Evolutionary conservation across 1,140 invertebrate species (phyloP), one percentile per base, ranked within the genome.

Genomic region (Papilio polyxenes): DNA sequence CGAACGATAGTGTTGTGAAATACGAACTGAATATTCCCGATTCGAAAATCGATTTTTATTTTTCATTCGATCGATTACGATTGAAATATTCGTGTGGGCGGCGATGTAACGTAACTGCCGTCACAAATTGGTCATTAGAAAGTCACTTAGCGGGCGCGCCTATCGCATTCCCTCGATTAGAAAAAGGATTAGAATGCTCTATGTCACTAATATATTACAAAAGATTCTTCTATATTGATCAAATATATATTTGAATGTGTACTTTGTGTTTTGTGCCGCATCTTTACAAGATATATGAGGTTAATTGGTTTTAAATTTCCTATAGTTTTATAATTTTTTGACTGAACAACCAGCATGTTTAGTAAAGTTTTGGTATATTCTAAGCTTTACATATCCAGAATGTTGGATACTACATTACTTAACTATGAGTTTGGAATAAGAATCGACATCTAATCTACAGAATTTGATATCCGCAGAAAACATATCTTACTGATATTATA

Each of bases 21-120:
- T 87, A 69, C 80, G 84, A 85, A 88, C 85, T 17, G n/a, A 65
- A 74, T 81, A 80, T 49, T 84, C 83, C 81, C 79, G 78, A 87
- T 85, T 86, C 51, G 78, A 81, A 87, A 87, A 90, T 89, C 89
- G 88, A 90, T 90, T 89, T 88, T 72, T 72, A 72, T 37, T 72
- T 40, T 31, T 37, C 23, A 85, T 77, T 75, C 82, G 83, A 90
- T 90, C 86, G 89, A 88, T 90, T 89, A 86, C 80, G 76, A 49
- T 78, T 87, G 82, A 88, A 89, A 82, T 88, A 90, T 88, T 88
- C 86, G 87, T 87, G 87, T 88, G 85, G 87, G 84, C 83, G 74
- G 76, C 81, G 82, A 78, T 75, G 79, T 65, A 77, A 83, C 53
- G 84, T 81, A 83, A 84, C 82, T 83, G 83, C 79, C 74, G 85